Evolutionary conservation across 64 coral and sea anemone genomes (phyloP).

Genomic region (Pachyseris speciosa): DNA sequence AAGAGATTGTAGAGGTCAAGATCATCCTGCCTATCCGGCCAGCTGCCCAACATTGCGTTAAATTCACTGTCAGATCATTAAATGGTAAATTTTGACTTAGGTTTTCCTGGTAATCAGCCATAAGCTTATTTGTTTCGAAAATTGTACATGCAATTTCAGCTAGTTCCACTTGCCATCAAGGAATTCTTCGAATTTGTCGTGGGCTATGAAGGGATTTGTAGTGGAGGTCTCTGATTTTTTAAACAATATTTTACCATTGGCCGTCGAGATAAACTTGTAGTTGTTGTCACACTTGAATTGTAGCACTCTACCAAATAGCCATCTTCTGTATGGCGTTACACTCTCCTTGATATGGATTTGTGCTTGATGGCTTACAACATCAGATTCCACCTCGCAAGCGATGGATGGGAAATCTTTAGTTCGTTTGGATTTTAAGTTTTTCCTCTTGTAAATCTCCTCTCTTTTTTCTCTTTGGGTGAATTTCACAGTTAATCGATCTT

Average conservation of each 20-base stretch:
- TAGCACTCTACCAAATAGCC: background rate
- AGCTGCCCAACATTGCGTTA: too few species aligned
- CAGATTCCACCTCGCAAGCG: background rate
- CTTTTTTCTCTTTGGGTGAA: background rate
- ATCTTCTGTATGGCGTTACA: background rate
- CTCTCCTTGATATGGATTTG: conserved; percentile 4
- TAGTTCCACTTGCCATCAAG: too few species aligned
- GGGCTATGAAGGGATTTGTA: background rate
- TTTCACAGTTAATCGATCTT: conserved; percentile 9
- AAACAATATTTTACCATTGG: background rate
- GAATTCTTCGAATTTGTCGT: background rate
- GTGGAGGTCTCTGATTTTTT: background rate
- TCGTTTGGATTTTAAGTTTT: background rate
- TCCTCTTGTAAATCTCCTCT: background rate
- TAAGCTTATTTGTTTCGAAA: too few species aligned
- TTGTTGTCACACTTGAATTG: conserved; percentile 3
- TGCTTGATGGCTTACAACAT: background rate
- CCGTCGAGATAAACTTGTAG: conserved; percentile 29
- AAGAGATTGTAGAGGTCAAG: too few species aligned
- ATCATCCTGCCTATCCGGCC: too few species aligned
- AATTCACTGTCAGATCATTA: too few species aligned
- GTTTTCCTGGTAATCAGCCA: too few species aligned
- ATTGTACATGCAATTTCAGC: too few species aligned
- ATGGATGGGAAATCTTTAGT: conserved; percentile 3
- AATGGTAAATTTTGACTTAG: too few species aligned